A percentile compares a stretch with the other conserved stretches of the same genome.
Evolutionary conservation across 2,888 invertebrate genomes (phyloP).

Genomic region (Melieria omissa): DNA sequence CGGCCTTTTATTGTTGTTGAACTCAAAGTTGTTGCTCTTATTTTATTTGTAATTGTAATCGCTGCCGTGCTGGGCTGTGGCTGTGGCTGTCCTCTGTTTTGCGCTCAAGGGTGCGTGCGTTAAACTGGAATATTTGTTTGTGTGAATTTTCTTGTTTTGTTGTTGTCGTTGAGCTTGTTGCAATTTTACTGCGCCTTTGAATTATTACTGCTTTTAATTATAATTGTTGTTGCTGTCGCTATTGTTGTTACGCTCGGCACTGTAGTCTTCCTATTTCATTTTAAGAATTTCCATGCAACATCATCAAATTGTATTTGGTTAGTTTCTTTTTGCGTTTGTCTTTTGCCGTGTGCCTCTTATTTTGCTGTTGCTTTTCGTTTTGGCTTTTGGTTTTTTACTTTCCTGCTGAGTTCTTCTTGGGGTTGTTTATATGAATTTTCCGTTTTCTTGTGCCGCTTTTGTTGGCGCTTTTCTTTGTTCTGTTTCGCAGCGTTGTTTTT

Average conservation of each 20-base stretch:
- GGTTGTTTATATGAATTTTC: conserved; percentile 15
- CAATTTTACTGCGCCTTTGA: background rate
- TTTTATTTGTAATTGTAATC: conserved; percentile 3
- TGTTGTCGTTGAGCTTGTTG: background rate
- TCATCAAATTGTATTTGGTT: conserved; percentile 15
- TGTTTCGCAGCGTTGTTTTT: conserved; percentile 1
- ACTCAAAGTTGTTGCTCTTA: background rate
- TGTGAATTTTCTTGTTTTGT: background rate
- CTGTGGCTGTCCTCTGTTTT: conserved; percentile 7
- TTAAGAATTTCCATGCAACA: conserved; percentile 29
- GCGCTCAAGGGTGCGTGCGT: background rate
- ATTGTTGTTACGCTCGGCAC: too few species aligned
- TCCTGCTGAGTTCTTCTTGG: conserved; percentile 14
- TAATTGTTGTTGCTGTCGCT: background rate
- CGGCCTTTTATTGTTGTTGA: background rate
- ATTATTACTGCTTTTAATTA: background rate
- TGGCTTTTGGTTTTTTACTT: conserved; percentile 11
- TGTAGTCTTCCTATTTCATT: conserved; percentile 8
- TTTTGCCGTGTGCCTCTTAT: too few species aligned
- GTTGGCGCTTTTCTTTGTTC: background rate
- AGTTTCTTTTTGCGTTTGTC: background rate
- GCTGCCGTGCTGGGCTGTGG: background rate
- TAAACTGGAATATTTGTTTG: background rate
- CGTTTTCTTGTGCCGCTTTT: background rate
- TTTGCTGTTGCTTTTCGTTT: conserved; percentile 7